These are phyloP conservation scores for Solen grandis DNA, from an alignment of 1,140 invertebrate genomes.

Conservation along the genomic window DNA sequence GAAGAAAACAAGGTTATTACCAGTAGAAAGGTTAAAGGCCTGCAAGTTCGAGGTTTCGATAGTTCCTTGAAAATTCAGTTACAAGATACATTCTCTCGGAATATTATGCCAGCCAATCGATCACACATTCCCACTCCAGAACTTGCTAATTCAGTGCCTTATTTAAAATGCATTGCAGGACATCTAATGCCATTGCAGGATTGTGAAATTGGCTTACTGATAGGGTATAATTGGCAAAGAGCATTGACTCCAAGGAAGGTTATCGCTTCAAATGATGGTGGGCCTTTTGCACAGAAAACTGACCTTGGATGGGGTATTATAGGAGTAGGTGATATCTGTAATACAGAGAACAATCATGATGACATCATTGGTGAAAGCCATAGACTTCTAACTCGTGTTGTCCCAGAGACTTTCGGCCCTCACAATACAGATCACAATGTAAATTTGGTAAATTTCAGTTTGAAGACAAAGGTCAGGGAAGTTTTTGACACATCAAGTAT, in stretches of 20 bases:
- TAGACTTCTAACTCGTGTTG: too few species aligned
- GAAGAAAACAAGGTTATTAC: slow-evolving; percentile 28
- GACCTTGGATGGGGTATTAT: slow-evolving; percentile 48
- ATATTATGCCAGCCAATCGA: slow-evolving; percentile 58
- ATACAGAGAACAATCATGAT: too few species aligned
- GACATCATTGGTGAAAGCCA: too few species aligned
- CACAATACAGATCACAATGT: too few species aligned
- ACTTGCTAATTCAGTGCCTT: slow-evolving; percentile 30
- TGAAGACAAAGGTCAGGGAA: too few species aligned
- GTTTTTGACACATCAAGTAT: too few species aligned
- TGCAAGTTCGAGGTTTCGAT: slow-evolving; percentile 34
- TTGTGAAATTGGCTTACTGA: slow-evolving; percentile 46
- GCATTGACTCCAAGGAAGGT: slow-evolving; percentile 45
- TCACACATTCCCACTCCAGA: slow-evolving; percentile 48
- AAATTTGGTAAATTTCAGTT: too few species aligned
- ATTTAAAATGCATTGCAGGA: slow-evolving; percentile 18
- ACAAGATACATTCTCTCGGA: slow-evolving; percentile 26
- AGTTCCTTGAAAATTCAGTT: background rate
- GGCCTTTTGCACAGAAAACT: slow-evolving; percentile 44
- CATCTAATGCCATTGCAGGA: slow-evolving; percentile 23
- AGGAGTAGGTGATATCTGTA: background rate
- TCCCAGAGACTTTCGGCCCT: too few species aligned
- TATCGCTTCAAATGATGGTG: slow-evolving; percentile 8
- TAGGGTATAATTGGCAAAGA: slow-evolving; percentile 45
- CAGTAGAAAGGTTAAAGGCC: slow-evolving; percentile 34